These are phyloP conservation scores for Sarcoramphus papa DNA, from an alignment of 2,797 vertebrate genomes.

Conservation along the genomic window DNA sequence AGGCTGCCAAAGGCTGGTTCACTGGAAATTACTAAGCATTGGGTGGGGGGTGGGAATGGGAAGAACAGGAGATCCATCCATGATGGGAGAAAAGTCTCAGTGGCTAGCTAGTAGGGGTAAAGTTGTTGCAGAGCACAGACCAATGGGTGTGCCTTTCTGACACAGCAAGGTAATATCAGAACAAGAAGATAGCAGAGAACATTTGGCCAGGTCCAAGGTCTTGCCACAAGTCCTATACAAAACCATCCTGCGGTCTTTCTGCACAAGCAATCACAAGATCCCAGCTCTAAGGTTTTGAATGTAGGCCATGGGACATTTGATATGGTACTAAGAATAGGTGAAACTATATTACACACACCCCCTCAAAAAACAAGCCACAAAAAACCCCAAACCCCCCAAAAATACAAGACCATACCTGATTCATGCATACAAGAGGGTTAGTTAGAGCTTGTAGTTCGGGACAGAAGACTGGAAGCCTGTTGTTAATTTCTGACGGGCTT, in stretches of 20 bases:
- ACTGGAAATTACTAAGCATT: background rate
- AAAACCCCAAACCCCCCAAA: background rate
- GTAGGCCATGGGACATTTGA: background rate
- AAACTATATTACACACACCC: background rate
- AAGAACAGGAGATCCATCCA: background rate
- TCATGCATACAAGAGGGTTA: background rate
- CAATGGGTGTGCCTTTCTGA: accelerated
- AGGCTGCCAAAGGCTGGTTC: background rate
- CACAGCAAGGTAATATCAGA: background rate
- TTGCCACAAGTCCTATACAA: background rate
- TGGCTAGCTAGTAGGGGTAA: background rate
- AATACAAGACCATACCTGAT: background rate
- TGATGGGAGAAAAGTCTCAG: background rate
- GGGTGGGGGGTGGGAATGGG: background rate
- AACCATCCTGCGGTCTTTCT: background rate
- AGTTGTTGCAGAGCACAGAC: background rate
- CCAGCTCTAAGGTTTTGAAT: background rate
- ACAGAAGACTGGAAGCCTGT: background rate
- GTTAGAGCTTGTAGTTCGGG: background rate
- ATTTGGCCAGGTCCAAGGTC: background rate
- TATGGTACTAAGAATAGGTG: background rate
- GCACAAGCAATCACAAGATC: background rate
- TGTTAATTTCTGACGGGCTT: background rate
- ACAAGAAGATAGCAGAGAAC: background rate
- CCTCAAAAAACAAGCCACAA: background rate